Conservation (phyloP, 2,888 invertebrate species). For the Agrotis ipsilon region DNA sequence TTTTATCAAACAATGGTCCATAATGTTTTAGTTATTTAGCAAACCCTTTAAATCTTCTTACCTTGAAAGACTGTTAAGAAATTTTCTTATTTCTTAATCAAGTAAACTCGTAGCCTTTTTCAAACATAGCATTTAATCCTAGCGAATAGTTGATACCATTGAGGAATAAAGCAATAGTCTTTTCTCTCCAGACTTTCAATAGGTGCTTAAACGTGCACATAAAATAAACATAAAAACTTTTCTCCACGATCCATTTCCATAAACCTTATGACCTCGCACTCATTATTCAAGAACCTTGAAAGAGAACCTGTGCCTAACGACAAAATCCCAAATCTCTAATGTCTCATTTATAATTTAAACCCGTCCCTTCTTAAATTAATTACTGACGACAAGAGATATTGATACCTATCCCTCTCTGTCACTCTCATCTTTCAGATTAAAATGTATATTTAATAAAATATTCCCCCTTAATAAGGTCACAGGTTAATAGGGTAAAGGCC, state of each 20-base stretch:
- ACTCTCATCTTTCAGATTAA: slow-evolving; percentile 66
- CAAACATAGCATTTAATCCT: neutral
- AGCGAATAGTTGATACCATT: neutral
- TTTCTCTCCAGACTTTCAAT: neutral
- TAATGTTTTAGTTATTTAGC: too few species aligned
- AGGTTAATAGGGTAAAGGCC: slow-evolving; percentile 76
- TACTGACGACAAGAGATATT: slow-evolving; percentile 65
- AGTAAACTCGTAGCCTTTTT: too few species aligned
- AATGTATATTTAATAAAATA: slow-evolving; percentile 66
- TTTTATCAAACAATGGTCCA: neutral
- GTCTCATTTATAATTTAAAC: slow-evolving; percentile 62
- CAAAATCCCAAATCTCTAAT: slow-evolving; percentile 50
- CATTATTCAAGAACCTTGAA: slow-evolving; percentile 56
- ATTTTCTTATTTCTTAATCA: too few species aligned
- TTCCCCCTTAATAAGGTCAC: slow-evolving; percentile 74
- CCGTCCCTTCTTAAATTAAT: slow-evolving; percentile 68
- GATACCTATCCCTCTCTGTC: slow-evolving; percentile 65
- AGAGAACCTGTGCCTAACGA: slow-evolving; percentile 50
- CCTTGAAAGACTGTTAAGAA: too few species aligned
- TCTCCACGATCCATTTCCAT: slow-evolving; percentile 36
- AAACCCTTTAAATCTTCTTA: too few species aligned
- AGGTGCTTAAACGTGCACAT: slow-evolving; percentile 1
- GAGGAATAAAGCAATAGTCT: neutral
- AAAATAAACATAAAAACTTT: slow-evolving; percentile 11
- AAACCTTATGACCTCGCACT: slow-evolving; percentile 48